Conservation (phyloP, 92 coral and sea anemone genomes). For the Diadumene lineata region DNA sequence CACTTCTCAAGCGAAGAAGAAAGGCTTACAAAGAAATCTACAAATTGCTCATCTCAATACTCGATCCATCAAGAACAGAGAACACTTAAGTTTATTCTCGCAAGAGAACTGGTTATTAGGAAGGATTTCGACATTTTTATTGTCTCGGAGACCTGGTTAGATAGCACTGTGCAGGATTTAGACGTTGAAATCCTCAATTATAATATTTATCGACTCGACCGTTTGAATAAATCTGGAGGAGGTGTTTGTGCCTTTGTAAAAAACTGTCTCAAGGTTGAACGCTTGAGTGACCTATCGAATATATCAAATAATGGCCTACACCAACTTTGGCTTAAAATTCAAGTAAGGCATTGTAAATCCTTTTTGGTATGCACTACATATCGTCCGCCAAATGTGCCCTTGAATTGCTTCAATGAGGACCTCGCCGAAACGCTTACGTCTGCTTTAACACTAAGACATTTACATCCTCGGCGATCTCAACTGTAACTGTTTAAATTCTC, state of each 20-base stretch:
- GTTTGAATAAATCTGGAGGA: slow-evolving; percentile 52
- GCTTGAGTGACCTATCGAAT: slow-evolving; percentile 31
- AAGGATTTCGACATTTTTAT: slow-evolving; percentile 57
- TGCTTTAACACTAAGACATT: slow-evolving; percentile 29
- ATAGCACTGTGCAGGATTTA: slow-evolving; percentile 41
- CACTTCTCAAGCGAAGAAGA: too few relatives aligned
- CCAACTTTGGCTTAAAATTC: slow-evolving; percentile 47
- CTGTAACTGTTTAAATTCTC: slow-evolving; percentile 33
- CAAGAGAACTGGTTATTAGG: slow-evolving; percentile 42
- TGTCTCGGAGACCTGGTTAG: slow-evolving; percentile 72
- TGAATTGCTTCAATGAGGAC: slow-evolving; percentile 39
- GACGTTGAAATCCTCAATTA: slow-evolving; percentile 72
- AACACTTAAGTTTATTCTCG: slow-evolving; percentile 47
- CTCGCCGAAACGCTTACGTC: slow-evolving; percentile 15
- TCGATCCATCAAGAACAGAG: slow-evolving; percentile 55
- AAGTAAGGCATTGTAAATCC: slow-evolving; percentile 41
- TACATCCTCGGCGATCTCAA: slow-evolving; percentile 48
- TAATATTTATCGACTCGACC: slow-evolving; percentile 55
- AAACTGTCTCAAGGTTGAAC: slow-evolving; percentile 29
- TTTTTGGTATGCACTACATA: slow-evolving; percentile 51
- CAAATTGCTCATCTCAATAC: slow-evolving; percentile 43
- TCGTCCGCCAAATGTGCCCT: slow-evolving; percentile 40
- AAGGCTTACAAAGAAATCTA: too few relatives aligned
- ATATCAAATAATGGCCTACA: slow-evolving; percentile 42
- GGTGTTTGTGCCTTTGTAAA: slow-evolving; percentile 30